Conservation (phyloP, 2,113 vertebrate species). For the Microcebus ravelobensis region DNA sequence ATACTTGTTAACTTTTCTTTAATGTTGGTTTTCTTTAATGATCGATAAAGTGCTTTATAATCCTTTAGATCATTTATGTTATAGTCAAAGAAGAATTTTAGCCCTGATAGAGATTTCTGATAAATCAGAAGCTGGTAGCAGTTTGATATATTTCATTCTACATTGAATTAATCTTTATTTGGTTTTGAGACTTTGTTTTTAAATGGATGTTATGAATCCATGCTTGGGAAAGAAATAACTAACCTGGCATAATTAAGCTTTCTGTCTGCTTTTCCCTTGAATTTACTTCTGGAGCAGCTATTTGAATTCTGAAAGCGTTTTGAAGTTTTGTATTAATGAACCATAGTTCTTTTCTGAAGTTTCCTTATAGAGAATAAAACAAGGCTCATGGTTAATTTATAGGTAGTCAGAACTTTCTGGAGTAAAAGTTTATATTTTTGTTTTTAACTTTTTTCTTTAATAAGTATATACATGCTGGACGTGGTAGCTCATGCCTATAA, state of each 20-base stretch:
- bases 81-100: constrained; percentile 29
- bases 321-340: not conserved
- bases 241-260: not conserved
- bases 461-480: not conserved
- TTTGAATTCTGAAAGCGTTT: constrained; percentile 26
- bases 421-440: not conserved
- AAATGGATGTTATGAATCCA: not conserved
- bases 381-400: not conserved
- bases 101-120: not conserved
- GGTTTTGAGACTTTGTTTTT: constrained; percentile 18
- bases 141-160: constrained; percentile 9
- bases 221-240: not conserved
- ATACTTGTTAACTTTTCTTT: not conserved
- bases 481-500: too few relatives aligned
- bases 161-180: not conserved
- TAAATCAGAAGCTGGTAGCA: not conserved
- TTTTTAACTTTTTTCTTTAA: constrained; percentile 4
- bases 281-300: not conserved
- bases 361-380: not conserved
- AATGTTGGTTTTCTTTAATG: not conserved
- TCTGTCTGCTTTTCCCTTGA: not conserved
- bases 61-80: not conserved
- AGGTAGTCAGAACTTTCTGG: not conserved
- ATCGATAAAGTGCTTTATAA: not conserved
- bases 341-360: not conserved